A percentile compares a stretch with the other conserved stretches of the same genome.
These are phyloP conservation scores for Rhadina sibilatrix DNA, from an alignment of 2,113 vertebrate genomes.

Conservation along the genomic window DNA sequence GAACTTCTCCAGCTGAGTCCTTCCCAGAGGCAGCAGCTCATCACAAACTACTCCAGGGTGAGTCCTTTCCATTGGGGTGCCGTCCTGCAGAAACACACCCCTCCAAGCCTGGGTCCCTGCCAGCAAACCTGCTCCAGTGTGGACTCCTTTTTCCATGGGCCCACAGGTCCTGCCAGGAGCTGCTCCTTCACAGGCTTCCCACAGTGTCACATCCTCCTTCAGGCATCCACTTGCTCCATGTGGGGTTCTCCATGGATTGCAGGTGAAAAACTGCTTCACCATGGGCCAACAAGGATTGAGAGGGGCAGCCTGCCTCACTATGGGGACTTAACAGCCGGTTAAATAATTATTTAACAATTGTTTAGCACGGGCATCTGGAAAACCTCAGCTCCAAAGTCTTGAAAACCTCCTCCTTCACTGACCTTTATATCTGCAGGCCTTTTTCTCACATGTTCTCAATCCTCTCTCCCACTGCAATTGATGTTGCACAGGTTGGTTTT, in stretches of 20 bases:
- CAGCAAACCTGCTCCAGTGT: background rate
- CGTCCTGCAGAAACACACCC: background rate
- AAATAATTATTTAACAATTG: background rate
- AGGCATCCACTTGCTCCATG: background rate
- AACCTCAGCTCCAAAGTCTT: background rate
- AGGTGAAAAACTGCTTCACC: background rate
- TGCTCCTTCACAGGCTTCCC: background rate
- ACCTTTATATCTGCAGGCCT: too few relatives aligned
- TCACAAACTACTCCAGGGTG: background rate
- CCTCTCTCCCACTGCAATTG: background rate
- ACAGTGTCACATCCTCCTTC: background rate
- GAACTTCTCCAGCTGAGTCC: background rate
- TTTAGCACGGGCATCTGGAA: background rate
- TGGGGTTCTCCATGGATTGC: background rate
- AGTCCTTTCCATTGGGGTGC: background rate
- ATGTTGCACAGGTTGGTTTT: background rate
- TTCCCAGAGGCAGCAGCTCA: background rate
- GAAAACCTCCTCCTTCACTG: background rate
- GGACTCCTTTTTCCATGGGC: background rate
- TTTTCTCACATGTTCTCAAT: background rate
- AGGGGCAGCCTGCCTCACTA: background rate
- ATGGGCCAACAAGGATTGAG: background rate
- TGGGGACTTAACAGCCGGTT: background rate
- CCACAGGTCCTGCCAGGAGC: background rate
- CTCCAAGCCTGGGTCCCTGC: fast-evolving